Conservation (phyloP, 2,113 vertebrate species). For the Camelus dromedarius region DNA sequence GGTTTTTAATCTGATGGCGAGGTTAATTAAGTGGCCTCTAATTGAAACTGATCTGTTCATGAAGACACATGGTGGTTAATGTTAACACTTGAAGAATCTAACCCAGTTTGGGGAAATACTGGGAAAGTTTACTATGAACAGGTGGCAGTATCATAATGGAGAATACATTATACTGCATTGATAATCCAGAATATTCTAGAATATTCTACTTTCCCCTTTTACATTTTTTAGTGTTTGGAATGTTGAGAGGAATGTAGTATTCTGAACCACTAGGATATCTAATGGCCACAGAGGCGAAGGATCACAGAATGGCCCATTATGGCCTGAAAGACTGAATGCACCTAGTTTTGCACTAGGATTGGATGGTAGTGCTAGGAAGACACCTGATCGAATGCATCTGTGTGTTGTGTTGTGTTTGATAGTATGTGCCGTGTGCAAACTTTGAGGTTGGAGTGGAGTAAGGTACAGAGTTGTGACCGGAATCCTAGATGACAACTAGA, state of each 20-base stretch:
- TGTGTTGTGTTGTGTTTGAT: neutral
- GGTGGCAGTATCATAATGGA: neutral
- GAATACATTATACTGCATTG: neutral
- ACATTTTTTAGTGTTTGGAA: neutral
- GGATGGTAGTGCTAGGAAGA: neutral
- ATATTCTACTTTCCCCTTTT: neutral
- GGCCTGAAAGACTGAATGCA: neutral
- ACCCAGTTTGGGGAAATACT: neutral
- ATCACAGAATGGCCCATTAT: neutral
- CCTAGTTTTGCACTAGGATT: neutral
- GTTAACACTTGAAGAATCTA: neutral
- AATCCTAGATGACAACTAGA: neutral
- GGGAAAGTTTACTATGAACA: neutral
- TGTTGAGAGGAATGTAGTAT: neutral
- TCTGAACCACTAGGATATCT: neutral
- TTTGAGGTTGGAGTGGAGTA: neutral
- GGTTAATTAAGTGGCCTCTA: neutral
- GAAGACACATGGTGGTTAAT: neutral
- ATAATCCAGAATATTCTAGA: neutral
- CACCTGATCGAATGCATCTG: neutral
- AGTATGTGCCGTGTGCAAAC: neutral
- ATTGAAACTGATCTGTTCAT: conserved; percentile 2
- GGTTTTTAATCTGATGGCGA: neutral
- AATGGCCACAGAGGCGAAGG: neutral
- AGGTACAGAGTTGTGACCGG: neutral